Conservation (phyloP, 1,140 invertebrate species). For the Drosophila pallidifrons region DNA sequence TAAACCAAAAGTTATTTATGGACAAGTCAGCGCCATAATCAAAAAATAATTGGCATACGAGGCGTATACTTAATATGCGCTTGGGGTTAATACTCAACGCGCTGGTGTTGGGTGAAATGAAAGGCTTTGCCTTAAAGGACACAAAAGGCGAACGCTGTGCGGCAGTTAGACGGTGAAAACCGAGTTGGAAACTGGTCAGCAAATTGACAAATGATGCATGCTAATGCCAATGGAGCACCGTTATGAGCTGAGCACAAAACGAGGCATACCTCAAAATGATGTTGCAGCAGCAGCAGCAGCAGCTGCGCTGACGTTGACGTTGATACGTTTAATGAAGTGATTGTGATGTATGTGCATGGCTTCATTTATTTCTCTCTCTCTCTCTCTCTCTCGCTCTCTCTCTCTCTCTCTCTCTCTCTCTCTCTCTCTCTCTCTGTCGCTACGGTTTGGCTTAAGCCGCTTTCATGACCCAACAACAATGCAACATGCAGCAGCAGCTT, state of each 20-base stretch:
- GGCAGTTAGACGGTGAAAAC: conserved; percentile 24
- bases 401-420: too few relatives aligned
- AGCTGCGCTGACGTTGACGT: conserved; percentile 60
- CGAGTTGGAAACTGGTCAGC: background rate
- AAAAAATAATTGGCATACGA: conserved; percentile 15
- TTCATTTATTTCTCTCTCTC: too few relatives aligned
- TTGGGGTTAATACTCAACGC: conserved; percentile 42
- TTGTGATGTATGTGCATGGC: conserved; percentile 40
- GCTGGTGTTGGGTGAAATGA: conserved; percentile 18
- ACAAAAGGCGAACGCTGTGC: background rate
- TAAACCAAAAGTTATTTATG: conserved; percentile 6
- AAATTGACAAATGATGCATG: conserved; percentile 73
- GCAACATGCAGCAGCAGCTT: conserved; percentile 11
- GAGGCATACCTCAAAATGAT: background rate
- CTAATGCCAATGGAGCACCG: conserved; percentile 42
- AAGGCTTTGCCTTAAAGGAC: conserved; percentile 23
- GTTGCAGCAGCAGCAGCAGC: background rate
- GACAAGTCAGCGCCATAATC: background rate
- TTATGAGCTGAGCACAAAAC: conserved; percentile 25
- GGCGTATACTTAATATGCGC: conserved; percentile 28
- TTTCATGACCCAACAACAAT: conserved; percentile 32
- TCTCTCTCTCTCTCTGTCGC: conserved; percentile 14
- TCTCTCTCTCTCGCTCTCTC: too few relatives aligned
- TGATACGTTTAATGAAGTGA: conserved; percentile 77
- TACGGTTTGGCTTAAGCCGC: conserved; percentile 45